Conservation (phyloP, 2,113 vertebrate species). For the Platycercus adscitus region DNA sequence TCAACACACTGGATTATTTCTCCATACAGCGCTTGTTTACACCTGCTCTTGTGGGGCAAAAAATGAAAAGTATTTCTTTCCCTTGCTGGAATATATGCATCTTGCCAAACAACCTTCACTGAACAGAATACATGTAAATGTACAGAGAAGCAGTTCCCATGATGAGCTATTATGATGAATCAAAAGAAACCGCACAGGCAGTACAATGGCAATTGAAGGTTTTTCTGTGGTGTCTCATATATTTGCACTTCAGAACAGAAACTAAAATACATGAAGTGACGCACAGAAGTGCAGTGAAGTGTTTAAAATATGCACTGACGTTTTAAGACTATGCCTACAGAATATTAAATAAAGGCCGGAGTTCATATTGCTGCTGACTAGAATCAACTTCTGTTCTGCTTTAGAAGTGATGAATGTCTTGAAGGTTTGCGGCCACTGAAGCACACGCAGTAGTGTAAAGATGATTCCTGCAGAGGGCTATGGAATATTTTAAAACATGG, state of each 20-base stretch:
- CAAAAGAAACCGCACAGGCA: conserved; percentile 20
- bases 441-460: background rate
- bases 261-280: conserved; percentile 26
- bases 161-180: conserved; percentile 48
- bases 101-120: background rate
- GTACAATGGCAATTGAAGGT: conserved; percentile 37
- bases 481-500: background rate
- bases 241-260: conserved; percentile 52
- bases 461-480: background rate
- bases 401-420: background rate
- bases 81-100: background rate
- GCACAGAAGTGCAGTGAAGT: conserved; percentile 28
- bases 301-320: conserved; percentile 43
- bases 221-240: conserved; percentile 24
- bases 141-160: background rate
- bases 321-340: conserved; percentile 33
- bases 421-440: background rate
- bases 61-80: background rate
- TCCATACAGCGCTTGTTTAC: background rate
- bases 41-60: background rate
- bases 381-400: background rate
- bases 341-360: conserved; percentile 27
- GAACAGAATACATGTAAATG: background rate
- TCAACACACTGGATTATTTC: background rate
- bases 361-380: background rate